Evolutionary conservation across 2,797 vertebrate genomes (phyloP).

Genomic region (Capromys pilorides): DNA sequence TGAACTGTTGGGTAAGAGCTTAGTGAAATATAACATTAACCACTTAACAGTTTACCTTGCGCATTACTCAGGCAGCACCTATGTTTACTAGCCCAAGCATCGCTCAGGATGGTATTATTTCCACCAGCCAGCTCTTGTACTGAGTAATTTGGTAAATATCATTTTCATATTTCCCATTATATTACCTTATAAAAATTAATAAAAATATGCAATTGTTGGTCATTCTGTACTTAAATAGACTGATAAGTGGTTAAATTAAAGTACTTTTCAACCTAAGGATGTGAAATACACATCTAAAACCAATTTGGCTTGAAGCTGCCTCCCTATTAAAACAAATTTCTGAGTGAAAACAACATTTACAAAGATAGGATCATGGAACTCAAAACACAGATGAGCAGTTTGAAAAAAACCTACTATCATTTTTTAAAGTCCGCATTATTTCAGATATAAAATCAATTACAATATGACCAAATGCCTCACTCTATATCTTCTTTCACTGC

Average conservation of each 20-base stretch:
- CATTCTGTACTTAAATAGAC: neutral
- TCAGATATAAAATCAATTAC: neutral
- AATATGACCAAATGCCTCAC: neutral
- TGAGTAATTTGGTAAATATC: neutral
- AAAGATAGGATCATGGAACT: neutral
- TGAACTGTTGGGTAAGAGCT: neutral
- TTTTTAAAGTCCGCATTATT: slow-evolving; percentile 24
- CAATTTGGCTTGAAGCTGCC: neutral
- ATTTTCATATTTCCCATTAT: neutral
- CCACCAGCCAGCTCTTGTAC: neutral
- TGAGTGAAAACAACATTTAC: slow-evolving; percentile 8
- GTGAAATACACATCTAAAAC: neutral
- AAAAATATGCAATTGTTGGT: neutral
- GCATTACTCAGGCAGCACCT: neutral
- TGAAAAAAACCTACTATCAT: neutral
- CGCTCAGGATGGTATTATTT: neutral
- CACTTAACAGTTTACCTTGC: neutral
- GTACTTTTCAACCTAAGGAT: neutral
- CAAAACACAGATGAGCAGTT: neutral
- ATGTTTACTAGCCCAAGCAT: neutral
- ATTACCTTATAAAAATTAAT: neutral
- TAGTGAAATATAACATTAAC: neutral
- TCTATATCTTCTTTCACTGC: neutral
- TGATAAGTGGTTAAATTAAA: slow-evolving; percentile 19
- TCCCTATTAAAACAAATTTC: slow-evolving; percentile 17